A percentile compares a stretch with the other conserved stretches of the same genome.
Evolutionary conservation across 2,888 invertebrate species (phyloP).

Genomic region (Archaeoteleia sp.): DNA sequence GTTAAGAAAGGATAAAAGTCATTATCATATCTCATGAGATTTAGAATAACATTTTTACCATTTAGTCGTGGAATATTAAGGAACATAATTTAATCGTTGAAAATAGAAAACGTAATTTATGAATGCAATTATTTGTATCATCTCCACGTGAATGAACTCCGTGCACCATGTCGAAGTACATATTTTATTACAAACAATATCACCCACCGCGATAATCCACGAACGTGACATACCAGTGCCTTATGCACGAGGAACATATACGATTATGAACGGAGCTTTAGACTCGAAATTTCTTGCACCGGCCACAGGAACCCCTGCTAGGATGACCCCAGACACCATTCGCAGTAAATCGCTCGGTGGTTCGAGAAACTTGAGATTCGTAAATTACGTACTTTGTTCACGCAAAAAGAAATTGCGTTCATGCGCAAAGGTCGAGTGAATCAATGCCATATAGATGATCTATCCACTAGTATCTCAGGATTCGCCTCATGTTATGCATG

Average conservation of each 20-base stretch:
- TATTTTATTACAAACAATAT: conserved; percentile 61
- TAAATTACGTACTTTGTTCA: conserved; percentile 38
- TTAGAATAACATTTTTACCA: no score
- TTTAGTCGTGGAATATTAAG: no score
- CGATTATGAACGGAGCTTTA: conserved; percentile 22
- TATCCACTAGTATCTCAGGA: conserved; percentile 37
- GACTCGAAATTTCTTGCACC: conserved; percentile 31
- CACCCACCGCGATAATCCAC: conserved; percentile 51
- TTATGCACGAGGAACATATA: conserved; percentile 11
- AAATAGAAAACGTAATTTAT: no score
- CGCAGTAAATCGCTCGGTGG: conserved; percentile 68
- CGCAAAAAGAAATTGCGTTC: conserved; percentile 53
- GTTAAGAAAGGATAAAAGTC: no score
- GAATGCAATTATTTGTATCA: conserved; percentile 64
- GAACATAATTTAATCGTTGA: no score
- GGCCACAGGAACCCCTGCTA: conserved; percentile 63
- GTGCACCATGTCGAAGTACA: no score
- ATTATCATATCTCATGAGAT: no score
- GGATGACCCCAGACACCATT: conserved; percentile 66
- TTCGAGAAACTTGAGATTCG: conserved; percentile 66
- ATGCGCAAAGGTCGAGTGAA: conserved; percentile 65
- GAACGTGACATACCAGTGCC: conserved; percentile 50
- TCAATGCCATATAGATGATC: conserved; percentile 56
- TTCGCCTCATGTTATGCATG: conserved; percentile 5
- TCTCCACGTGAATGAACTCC: no score